Percentiles rank a stretch among this genome's conserved stretches.
These are phyloP conservation scores for Ciconia stormi DNA, from an alignment of 2,113 vertebrate species.

Conservation along the genomic window DNA sequence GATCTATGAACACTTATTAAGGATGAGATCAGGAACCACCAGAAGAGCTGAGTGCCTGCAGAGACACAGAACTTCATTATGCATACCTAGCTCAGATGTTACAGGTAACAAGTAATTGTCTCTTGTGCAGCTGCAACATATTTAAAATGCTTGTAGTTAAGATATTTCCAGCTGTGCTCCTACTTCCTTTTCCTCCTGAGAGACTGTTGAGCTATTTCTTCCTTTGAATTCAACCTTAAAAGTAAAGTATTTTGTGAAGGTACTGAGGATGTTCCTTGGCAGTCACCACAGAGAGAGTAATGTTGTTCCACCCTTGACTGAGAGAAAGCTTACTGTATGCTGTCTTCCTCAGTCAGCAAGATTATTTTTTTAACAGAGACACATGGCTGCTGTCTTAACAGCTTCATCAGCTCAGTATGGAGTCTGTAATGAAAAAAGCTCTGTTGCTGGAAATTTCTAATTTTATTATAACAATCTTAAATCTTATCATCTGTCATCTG, in stretches of 20 bases:
- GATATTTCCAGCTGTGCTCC: not conserved
- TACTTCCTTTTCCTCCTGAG: not conserved
- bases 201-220: not conserved
- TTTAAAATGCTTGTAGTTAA: not conserved
- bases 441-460: not conserved
- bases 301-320: not conserved
- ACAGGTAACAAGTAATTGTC: not conserved
- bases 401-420: not conserved
- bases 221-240: not conserved
- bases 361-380: not conserved
- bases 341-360: not conserved
- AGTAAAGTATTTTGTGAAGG: not conserved
- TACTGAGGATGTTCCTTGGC: not conserved
- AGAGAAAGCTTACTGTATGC: not conserved
- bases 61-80: not conserved
- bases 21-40: not conserved
- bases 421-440: not conserved
- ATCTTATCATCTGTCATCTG: not conserved
- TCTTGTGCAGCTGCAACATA: not conserved
- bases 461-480: not conserved
- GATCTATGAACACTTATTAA: not conserved
- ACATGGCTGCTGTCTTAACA: not conserved
- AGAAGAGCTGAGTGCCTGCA: not conserved
- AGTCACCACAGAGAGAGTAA: not conserved
- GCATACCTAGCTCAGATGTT: constrained; percentile 29